These are phyloP conservation scores for Athalia rosae DNA, from an alignment of 2,888 invertebrate genomes.

Conservation along the genomic window DNA sequence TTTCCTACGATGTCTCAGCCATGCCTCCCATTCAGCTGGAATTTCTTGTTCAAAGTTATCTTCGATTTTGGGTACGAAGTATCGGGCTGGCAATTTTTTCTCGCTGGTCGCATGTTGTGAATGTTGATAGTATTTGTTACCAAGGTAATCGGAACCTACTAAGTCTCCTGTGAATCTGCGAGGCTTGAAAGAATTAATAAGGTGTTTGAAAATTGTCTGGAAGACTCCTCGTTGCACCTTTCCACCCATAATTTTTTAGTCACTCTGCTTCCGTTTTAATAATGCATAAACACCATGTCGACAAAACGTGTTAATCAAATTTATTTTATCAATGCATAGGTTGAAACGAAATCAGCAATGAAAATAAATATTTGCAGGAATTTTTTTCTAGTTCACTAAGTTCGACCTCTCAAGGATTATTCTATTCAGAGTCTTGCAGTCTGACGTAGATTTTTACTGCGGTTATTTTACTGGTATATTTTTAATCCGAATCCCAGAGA, in stretches of 20 bases:
- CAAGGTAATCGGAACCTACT: slow-evolving; percentile 85
- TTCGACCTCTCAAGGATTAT: no score
- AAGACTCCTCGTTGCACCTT: slow-evolving; percentile 61
- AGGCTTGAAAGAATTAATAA: slow-evolving; percentile 79
- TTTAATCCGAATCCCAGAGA: no score
- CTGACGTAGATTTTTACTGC: no score
- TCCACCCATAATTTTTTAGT: slow-evolving; percentile 57
- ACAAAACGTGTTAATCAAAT: no score
- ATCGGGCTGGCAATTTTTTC: slow-evolving; percentile 80
- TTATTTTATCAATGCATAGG: no score
- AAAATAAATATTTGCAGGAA: no score
- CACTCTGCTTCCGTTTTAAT: no score
- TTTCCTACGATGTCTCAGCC: slow-evolving; percentile 81
- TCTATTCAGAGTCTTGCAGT: no score
- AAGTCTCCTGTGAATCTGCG: slow-evolving; percentile 66
- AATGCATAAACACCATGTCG: no score
- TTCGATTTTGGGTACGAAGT: slow-evolving; percentile 83
- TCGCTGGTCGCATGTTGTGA: slow-evolving; percentile 80
- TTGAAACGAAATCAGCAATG: no score
- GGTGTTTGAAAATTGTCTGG: slow-evolving; percentile 76
- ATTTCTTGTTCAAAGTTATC: slow-evolving; percentile 83
- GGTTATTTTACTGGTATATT: no score
- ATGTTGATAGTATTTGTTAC: slow-evolving; percentile 89
- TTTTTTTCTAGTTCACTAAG: no score
- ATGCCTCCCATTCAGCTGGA: slow-evolving; percentile 92